Evolutionary conservation across 2,797 vertebrate species (phyloP).

Genomic region (Manis pentadactyla): DNA sequence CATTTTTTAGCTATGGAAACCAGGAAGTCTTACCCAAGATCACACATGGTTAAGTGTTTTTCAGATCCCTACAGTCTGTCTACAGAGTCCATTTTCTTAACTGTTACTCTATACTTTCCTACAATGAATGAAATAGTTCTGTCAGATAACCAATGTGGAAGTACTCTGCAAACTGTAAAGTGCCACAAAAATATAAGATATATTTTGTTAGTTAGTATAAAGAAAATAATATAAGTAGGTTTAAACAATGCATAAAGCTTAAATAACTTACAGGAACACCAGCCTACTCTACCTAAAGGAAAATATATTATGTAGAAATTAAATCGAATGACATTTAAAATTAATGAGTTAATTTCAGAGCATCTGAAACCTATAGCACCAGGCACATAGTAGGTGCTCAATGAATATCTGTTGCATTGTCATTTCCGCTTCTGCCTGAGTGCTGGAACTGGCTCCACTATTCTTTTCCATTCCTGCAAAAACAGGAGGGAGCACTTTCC

Average conservation of each 20-base stretch:
- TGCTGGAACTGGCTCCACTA: neutral
- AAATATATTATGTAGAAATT: constrained; percentile 9
- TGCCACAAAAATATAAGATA: neutral
- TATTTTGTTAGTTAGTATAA: neutral
- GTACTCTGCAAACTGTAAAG: neutral
- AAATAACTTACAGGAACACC: neutral
- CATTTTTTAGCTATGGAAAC: constrained; percentile 31
- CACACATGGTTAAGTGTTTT: neutral
- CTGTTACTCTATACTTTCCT: neutral
- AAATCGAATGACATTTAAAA: neutral
- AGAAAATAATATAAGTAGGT: neutral
- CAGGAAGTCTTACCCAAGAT: neutral
- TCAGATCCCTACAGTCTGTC: neutral
- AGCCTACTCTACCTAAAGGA: neutral
- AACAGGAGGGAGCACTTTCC: neutral
- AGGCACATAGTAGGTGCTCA: neutral
- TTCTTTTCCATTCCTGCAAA: neutral
- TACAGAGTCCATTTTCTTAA: neutral
- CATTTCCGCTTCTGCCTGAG: neutral
- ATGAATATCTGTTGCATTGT: neutral
- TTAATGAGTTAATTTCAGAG: neutral
- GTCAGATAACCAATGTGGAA: neutral
- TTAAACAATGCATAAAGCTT: constrained; percentile 27
- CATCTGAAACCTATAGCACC: neutral
- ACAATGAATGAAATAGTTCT: neutral